Percentiles rank a stretch among this genome's conserved stretches.
phyloP scores from a whole-genome alignment of 2,888 invertebrate genomes.

The Agrochola litura region DNA sequence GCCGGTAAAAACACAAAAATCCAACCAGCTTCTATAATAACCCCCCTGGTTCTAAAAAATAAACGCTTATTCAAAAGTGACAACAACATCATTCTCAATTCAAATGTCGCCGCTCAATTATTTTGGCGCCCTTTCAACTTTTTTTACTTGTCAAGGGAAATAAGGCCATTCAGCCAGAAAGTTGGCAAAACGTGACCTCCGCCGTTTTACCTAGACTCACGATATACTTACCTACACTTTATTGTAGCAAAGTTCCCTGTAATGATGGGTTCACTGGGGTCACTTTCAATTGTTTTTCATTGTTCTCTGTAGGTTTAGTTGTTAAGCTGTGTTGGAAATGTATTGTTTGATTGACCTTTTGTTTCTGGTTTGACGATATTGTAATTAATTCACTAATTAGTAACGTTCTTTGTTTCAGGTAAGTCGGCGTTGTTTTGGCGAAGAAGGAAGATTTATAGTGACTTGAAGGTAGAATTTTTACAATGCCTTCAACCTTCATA shows the following conservation, averaged over 20 bases:
- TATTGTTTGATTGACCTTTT: slow-evolving; percentile 37
- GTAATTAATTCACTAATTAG: slow-evolving; percentile 35
- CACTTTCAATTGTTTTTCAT: slow-evolving; percentile 36
- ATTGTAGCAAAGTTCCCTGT: slow-evolving; percentile 18
- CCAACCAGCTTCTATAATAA: neutral
- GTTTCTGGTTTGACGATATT: slow-evolving; percentile 8
- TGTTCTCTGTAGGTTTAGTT: slow-evolving; percentile 28
- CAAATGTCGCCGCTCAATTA: slow-evolving; percentile 33
- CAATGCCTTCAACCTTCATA: neutral
- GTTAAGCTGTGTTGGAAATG: slow-evolving; percentile 9
- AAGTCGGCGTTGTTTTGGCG: slow-evolving; percentile 5
- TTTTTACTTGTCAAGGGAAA: slow-evolving; percentile 44
- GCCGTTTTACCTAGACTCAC: slow-evolving; percentile 39
- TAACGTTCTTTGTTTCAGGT: slow-evolving; percentile 53
- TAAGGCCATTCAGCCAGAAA: slow-evolving; percentile 32
- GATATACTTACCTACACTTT: slow-evolving; percentile 25
- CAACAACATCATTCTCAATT: slow-evolving; percentile 25
- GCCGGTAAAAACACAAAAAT: no score
- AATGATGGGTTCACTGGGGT: slow-evolving; percentile 30
- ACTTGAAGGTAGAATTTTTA: neutral
- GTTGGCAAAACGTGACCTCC: slow-evolving; percentile 56
- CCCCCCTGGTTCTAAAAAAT: neutral
- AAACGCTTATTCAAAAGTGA: neutral
- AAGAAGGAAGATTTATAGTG: neutral
- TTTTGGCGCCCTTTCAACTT: slow-evolving; percentile 23